Conservation (phyloP, 2,113 vertebrate genomes). For the Naja naja region DNA sequence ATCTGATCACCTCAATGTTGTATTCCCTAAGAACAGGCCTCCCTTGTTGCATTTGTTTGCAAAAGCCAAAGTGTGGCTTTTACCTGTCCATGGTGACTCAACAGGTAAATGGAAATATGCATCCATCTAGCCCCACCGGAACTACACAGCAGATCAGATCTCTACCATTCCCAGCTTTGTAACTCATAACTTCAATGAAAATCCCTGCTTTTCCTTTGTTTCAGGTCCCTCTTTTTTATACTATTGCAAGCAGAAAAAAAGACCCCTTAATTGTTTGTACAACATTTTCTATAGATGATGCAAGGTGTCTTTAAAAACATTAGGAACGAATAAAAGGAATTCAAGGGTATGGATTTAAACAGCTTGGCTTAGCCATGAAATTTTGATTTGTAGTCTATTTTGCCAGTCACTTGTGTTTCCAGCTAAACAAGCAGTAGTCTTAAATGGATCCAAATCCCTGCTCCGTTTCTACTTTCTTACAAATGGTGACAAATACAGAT, state of each 20-base stretch:
- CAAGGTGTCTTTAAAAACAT: background rate
- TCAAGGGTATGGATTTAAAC: background rate
- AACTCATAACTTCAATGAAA: background rate
- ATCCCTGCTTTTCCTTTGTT: background rate
- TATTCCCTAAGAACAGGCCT: background rate
- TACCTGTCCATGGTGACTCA: background rate
- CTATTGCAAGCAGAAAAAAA: background rate
- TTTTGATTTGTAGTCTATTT: background rate
- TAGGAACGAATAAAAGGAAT: background rate
- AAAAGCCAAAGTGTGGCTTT: background rate
- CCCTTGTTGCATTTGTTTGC: background rate
- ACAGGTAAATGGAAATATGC: background rate
- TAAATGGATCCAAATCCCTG: background rate
- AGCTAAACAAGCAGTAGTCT: constrained; percentile 1
- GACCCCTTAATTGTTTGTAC: background rate
- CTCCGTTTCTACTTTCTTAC: background rate
- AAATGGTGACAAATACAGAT: background rate
- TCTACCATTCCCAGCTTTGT: background rate
- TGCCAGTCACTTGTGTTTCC: background rate
- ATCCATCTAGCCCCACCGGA: background rate
- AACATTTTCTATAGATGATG: background rate
- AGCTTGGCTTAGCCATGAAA: background rate
- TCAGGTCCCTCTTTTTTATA: background rate
- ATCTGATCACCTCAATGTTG: background rate
- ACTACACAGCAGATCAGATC: background rate